These are phyloP conservation scores for Cassiopea andromeda DNA, from an alignment of 30 jellyfish, hydroid and myxozoan genomes.

Conservation along the genomic window DNA sequence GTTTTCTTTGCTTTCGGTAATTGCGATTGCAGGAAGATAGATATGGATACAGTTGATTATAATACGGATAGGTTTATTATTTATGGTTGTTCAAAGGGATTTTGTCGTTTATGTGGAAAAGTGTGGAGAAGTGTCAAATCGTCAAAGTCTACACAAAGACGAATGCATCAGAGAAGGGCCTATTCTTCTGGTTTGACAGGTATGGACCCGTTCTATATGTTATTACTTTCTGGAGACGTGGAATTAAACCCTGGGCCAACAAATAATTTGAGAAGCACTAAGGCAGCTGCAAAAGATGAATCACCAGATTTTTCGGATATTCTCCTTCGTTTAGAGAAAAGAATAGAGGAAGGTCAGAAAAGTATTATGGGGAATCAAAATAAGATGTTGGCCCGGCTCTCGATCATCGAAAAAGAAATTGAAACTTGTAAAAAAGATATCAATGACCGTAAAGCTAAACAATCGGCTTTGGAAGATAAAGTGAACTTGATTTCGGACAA, in stretches of 20 bases:
- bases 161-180: background rate
- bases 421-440: background rate
- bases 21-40: background rate
- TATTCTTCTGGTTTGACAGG: background rate
- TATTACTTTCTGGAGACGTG: background rate
- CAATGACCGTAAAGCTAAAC: background rate
- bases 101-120: background rate
- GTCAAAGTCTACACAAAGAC: background rate
- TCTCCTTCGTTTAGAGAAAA: background rate
- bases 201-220: background rate
- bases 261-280: background rate
- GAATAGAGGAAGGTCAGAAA: background rate
- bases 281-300: background rate
- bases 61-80: background rate
- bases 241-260: slow-evolving; percentile 10
- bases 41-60: too few species aligned
- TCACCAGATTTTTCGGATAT: background rate
- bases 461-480: background rate
- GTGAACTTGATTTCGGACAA: background rate
- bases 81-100: background rate
- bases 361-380: background rate
- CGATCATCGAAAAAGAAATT: background rate
- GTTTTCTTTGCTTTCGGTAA: background rate
- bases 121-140: background rate
- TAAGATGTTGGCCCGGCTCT: background rate